These are phyloP conservation scores for Palloptera scutellata DNA, from an alignment of 2,888 invertebrate species.

Conservation along the genomic window DNA sequence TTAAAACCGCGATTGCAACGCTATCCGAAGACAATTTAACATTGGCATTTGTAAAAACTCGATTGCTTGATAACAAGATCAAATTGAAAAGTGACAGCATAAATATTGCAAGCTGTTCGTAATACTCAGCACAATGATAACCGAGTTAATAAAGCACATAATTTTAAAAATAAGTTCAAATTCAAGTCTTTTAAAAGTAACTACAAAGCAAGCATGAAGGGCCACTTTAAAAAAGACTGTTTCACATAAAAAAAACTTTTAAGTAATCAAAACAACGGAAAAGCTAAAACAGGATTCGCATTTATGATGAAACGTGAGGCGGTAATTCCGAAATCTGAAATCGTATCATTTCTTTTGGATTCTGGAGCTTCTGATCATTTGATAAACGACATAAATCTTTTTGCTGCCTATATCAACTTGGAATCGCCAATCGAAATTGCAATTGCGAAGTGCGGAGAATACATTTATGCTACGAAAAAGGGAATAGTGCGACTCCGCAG, in stretches of 20 bases:
- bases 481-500: conserved; percentile 48
- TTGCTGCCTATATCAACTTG: conserved; percentile 32
- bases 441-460: conserved; percentile 46
- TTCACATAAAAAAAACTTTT: conserved; percentile 44
- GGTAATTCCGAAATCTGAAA: conserved; percentile 12
- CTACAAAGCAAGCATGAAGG: too few relatives aligned
- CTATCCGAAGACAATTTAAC: conserved; percentile 27
- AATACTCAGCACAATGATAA: too few relatives aligned
- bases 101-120: too few relatives aligned
- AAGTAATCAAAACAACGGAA: conserved; percentile 22
- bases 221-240: conserved; percentile 24
- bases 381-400: conserved; percentile 37
- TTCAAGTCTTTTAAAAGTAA: too few relatives aligned
- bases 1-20: conserved; percentile 16
- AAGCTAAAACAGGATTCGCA: conserved; percentile 30
- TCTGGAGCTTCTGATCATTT: conserved; percentile 39
- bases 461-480: conserved; percentile 37
- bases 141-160: too few relatives aligned
- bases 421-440: conserved; percentile 47
- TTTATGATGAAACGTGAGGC: conserved; percentile 28
- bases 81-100: too few relatives aligned
- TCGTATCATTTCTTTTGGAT: conserved; percentile 35
- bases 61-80: too few relatives aligned
- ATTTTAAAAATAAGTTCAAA: too few relatives aligned
- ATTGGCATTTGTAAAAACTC: too few relatives aligned